phyloP scores from a whole-genome alignment of 30 jellyfish, hydroid and myxozoan genomes.

The Turritopsis rubra region DNA sequence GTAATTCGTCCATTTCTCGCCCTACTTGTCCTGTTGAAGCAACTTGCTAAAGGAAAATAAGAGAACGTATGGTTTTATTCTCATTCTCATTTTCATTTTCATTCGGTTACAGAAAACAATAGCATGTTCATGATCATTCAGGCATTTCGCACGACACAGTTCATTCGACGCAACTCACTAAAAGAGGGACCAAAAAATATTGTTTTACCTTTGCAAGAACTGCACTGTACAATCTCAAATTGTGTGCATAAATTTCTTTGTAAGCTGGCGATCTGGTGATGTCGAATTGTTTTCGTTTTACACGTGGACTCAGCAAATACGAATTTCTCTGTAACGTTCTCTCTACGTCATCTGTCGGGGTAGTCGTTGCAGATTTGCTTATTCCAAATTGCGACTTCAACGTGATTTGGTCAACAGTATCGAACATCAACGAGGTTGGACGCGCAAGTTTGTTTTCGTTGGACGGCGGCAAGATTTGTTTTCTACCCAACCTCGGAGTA shows the following conservation, averaged over 20 bases:
- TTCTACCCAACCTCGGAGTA: not conserved
- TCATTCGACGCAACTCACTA: too few relatives aligned
- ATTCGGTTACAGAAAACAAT: too few relatives aligned
- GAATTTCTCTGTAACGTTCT: not conserved
- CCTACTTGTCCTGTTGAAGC: slow-evolving; percentile 27
- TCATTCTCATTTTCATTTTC: too few relatives aligned
- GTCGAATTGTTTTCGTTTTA: slow-evolving; percentile 23
- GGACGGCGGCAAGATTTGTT: not conserved
- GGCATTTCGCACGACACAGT: too few relatives aligned
- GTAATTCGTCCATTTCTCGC: not conserved
- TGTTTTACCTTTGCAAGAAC: slow-evolving; percentile 39
- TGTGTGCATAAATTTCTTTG: slow-evolving; percentile 30
- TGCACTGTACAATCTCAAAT: slow-evolving; percentile 32
- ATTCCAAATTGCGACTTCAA: not conserved
- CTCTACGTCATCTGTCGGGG: not conserved
- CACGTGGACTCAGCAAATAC: slow-evolving; percentile 20
- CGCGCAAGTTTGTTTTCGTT: not conserved
- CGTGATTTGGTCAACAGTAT: not conserved
- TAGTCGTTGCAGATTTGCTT: not conserved
- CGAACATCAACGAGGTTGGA: not conserved
- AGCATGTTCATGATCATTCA: too few relatives aligned
- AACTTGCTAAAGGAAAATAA: slow-evolving; percentile 10
- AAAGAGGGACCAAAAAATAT: too few relatives aligned
- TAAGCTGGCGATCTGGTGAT: slow-evolving; percentile 22
- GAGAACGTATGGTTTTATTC: not conserved